phyloP scores from a whole-genome alignment of 2,797 vertebrate species.

The Pseudochaenichthys georgianus region DNA sequence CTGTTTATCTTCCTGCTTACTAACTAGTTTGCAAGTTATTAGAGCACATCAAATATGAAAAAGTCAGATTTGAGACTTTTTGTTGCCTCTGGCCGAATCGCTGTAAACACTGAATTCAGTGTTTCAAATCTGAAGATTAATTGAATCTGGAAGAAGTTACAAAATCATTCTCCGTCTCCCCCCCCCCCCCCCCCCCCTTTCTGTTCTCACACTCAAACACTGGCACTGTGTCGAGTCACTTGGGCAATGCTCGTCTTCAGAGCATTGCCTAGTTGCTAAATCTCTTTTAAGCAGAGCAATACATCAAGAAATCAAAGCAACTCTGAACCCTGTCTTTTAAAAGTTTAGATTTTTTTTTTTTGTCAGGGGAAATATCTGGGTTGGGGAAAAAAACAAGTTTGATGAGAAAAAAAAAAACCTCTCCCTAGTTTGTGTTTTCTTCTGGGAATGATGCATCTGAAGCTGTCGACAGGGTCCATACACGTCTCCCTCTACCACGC shows the following conservation, averaged over 20 bases:
- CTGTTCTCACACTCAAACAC: conserved; percentile 43
- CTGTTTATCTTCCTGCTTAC: conserved; percentile 34
- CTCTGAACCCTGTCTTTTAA: conserved; percentile 68
- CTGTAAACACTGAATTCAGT: conserved; percentile 35
- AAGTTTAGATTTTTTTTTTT: conserved; percentile 68
- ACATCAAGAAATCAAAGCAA: conserved; percentile 72
- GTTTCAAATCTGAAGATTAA: conserved; percentile 40
- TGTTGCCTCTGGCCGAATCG: conserved; percentile 43
- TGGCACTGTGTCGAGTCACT: conserved; percentile 39
- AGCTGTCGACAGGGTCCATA: conserved; percentile 81
- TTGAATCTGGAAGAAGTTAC: conserved; percentile 48
- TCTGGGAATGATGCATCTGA: conserved; percentile 81
- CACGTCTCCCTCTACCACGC: conserved; percentile 78
- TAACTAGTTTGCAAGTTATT: conserved; percentile 48
- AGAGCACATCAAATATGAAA: conserved; percentile 45
- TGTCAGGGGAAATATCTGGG: conserved; percentile 60
- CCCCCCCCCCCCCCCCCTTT: not conserved
- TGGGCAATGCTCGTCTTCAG: conserved; percentile 56
- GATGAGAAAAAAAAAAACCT: conserved; percentile 41
- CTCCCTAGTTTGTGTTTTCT: conserved; percentile 75
- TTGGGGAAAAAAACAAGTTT: conserved; percentile 67
- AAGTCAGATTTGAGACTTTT: conserved; percentile 32
- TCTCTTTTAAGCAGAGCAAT: conserved; percentile 74
- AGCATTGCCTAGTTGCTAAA: conserved; percentile 72
- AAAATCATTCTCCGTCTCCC: conserved; percentile 27